These are phyloP conservation scores for Falcunculus frontatus DNA, from an alignment of 2,113 vertebrate species.

Conservation along the genomic window DNA sequence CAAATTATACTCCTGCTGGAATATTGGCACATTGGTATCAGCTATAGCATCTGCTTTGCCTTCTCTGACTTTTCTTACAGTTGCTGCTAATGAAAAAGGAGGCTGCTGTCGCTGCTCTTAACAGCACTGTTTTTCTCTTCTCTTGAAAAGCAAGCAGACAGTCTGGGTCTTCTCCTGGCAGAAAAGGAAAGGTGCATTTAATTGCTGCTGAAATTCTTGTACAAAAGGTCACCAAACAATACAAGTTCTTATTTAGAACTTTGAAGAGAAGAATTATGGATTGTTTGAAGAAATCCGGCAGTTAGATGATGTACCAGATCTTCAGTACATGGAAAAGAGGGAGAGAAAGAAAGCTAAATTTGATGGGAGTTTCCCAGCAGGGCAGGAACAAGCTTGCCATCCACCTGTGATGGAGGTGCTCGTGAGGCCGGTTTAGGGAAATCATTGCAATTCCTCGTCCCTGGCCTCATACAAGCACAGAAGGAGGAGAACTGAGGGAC, in stretches of 20 bases:
- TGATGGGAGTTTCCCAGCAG: conserved; percentile 49
- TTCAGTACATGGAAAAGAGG: conserved; percentile 18
- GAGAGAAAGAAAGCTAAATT: conserved; percentile 47
- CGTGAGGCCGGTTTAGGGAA: conserved; percentile 3
- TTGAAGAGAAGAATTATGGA: conserved; percentile 67
- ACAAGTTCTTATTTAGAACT: conserved; percentile 66
- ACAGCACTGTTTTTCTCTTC: conserved; percentile 45
- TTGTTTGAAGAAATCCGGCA: conserved; percentile 34
- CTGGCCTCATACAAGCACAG: not conserved
- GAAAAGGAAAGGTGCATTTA: conserved; percentile 57
- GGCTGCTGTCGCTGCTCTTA: not conserved
- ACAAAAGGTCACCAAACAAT: conserved; percentile 73
- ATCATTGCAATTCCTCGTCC: not conserved
- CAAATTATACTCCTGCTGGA: conserved; percentile 66
- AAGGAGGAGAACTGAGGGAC: not conserved
- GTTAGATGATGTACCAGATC: conserved; percentile 37
- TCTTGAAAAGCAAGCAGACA: conserved; percentile 60
- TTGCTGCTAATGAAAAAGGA: conserved; percentile 58
- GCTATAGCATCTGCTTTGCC: conserved; percentile 39
- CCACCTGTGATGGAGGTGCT: conserved; percentile 9
- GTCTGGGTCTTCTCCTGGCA: conserved; percentile 42
- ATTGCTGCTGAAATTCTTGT: conserved; percentile 71
- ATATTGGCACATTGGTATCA: conserved; percentile 40
- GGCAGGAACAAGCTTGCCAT: conserved; percentile 37
- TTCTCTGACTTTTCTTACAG: conserved; percentile 45